phyloP scores from a whole-genome alignment of 2,888 invertebrate genomes.

The Tipula helvola region DNA sequence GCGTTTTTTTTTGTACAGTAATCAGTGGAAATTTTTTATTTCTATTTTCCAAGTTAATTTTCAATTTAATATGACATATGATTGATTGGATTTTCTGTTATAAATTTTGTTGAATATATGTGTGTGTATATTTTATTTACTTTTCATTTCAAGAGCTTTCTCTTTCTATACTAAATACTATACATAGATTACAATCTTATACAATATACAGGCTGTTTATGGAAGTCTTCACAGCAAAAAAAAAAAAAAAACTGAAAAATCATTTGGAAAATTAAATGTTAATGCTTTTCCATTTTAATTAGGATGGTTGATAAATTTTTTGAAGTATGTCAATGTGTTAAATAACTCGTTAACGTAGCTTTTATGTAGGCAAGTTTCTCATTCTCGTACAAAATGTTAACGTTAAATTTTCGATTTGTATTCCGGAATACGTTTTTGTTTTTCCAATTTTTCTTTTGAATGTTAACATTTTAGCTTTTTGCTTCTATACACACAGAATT shows the following conservation, averaged over 20 bases:
- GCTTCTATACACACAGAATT: neutral
- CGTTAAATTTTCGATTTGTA: neutral
- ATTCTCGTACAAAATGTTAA: neutral
- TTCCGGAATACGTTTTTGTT: neutral
- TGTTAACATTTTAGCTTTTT: neutral
- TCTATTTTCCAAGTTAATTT: neutral
- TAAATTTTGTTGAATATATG: neutral
- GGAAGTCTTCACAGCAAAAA: no score
- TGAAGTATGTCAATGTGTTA: neutral
- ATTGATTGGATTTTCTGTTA: neutral
- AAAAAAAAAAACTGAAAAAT: neutral
- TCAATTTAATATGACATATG: constrained; percentile 4
- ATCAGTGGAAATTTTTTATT: neutral
- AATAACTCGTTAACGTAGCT: neutral
- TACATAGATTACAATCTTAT: neutral
- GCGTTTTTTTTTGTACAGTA: neutral
- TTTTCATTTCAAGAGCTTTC: neutral
- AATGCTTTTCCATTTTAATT: neutral
- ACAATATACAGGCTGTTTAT: neutral
- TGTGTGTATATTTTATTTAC: neutral
- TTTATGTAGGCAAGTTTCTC: neutral
- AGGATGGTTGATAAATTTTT: neutral
- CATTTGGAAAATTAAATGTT: constrained; percentile 4
- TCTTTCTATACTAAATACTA: neutral
- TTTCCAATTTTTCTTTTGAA: neutral